phyloP scores from a whole-genome alignment of 2,113 vertebrate species.

The Regulus satrapa region DNA sequence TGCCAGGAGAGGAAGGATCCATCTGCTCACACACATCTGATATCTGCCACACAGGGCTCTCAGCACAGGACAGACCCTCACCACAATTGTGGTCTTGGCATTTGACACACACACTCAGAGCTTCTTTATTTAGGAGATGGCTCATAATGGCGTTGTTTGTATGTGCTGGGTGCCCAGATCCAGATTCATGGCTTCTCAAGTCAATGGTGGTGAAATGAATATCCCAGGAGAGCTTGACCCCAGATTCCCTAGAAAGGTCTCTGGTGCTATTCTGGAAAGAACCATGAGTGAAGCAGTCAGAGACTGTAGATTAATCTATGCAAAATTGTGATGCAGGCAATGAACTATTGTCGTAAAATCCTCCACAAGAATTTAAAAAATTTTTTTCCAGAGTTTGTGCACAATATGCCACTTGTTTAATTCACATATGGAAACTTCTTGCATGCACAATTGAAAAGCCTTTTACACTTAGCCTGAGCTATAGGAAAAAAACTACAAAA shows the following conservation, averaged over 20 bases:
- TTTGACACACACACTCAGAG: background rate
- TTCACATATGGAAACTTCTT: background rate
- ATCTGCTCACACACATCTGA: background rate
- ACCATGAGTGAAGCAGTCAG: background rate
- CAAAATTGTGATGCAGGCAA: background rate
- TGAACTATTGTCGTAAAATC: background rate
- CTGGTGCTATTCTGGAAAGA: background rate
- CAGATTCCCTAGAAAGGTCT: conserved; percentile 28
- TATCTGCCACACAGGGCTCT: background rate
- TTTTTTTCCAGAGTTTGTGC: background rate
- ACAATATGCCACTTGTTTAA: conserved; percentile 4
- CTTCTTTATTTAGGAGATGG: background rate
- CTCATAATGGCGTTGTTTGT: background rate
- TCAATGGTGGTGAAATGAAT: background rate
- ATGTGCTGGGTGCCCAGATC: background rate
- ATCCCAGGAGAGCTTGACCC: background rate
- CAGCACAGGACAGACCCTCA: background rate
- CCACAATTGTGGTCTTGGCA: background rate
- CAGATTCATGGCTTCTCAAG: background rate
- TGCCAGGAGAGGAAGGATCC: background rate
- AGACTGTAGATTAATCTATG: background rate
- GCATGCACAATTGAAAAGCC: background rate
- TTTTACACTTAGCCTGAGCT: background rate
- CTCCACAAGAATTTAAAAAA: background rate
- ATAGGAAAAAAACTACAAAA: background rate